Evolutionary conservation across 2,113 vertebrate species (phyloP).

Genomic region (Cebus imitator): DNA sequence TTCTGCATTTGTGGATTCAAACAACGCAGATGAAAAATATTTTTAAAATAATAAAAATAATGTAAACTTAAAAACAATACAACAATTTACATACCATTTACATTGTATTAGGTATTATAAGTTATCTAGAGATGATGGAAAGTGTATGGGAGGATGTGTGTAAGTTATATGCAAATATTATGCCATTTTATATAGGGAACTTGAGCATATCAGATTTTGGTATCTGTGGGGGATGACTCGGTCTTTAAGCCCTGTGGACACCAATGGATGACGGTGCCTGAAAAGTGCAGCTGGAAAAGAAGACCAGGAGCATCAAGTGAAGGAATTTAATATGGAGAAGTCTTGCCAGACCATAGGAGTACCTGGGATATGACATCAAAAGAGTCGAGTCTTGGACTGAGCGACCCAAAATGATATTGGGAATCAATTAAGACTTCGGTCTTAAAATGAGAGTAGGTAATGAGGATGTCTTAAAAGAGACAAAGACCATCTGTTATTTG

Average conservation of each 20-base stretch:
- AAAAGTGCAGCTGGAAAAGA: background rate
- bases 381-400: background rate
- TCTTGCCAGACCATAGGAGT: background rate
- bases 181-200: background rate
- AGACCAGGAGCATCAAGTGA: background rate
- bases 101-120: background rate
- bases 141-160: background rate
- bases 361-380: background rate
- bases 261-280: background rate
- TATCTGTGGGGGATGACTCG: background rate
- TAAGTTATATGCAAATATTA: background rate
- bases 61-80: background rate
- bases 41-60: background rate
- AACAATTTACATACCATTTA: background rate
- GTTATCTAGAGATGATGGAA: background rate
- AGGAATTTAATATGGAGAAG: background rate
- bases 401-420: background rate
- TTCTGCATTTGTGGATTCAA: background rate
- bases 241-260: background rate
- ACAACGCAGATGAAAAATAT: background rate
- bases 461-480: conserved; percentile 7
- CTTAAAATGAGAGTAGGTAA: background rate
- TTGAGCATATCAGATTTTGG: background rate
- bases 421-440: background rate
- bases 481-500: background rate